Conservation (phyloP, 2,797 vertebrate species). For the Sitta carolinensis region DNA sequence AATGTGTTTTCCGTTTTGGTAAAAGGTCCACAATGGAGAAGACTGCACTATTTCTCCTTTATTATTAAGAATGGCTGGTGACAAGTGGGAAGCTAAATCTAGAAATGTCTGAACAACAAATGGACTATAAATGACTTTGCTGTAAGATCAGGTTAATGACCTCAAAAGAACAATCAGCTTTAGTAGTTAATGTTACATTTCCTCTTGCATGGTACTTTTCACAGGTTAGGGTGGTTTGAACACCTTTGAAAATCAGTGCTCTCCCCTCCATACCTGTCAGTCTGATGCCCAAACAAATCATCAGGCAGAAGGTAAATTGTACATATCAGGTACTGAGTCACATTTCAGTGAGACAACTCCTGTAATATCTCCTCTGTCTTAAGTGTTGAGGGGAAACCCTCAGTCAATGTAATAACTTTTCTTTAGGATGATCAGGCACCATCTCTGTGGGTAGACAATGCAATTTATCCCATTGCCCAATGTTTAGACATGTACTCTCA, state of each 20-base stretch:
- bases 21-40: neutral
- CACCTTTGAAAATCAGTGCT: neutral
- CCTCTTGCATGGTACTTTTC: neutral
- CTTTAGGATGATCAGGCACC: neutral
- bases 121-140: neutral
- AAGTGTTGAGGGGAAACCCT: neutral
- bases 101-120: neutral
- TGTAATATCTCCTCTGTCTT: neutral
- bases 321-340: neutral
- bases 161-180: neutral
- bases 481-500: neutral
- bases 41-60: neutral
- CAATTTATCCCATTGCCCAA: neutral
- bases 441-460: neutral
- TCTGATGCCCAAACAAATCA: neutral
- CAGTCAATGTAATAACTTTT: neutral
- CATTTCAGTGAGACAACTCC: neutral
- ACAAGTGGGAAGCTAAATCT: neutral
- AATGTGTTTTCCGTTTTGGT: neutral
- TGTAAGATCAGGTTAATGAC: neutral
- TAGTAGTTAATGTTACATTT: neutral
- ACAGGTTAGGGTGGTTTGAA: neutral
- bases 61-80: neutral
- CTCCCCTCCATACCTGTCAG: neutral
- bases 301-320: neutral